Evolutionary conservation across 2,888 invertebrate species (phyloP).

Genomic region (Nemapogon koenigi): DNA sequence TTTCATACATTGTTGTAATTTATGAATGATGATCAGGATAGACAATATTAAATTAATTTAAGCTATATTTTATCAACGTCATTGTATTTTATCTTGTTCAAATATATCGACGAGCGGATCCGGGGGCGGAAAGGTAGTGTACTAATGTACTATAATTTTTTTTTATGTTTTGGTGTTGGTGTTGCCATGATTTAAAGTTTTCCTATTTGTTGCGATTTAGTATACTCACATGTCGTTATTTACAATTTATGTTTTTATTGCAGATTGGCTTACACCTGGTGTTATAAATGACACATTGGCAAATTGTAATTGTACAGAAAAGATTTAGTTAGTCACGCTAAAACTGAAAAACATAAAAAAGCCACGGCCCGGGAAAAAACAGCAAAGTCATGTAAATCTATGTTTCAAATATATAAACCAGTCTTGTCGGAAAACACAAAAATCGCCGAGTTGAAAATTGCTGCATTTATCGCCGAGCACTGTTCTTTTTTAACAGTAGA

Average conservation of each 20-base stretch:
- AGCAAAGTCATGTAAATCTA: conserved; percentile 13
- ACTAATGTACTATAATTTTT: too few species aligned
- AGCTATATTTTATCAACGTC: background rate
- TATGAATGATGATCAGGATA: background rate
- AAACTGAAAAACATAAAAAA: conserved; percentile 21
- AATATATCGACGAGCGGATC: background rate
- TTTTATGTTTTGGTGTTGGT: background rate
- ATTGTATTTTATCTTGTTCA: background rate
- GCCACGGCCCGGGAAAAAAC: conserved; percentile 13
- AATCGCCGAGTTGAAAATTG: conserved; percentile 18
- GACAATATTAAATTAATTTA: background rate
- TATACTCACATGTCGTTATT: conserved; percentile 2
- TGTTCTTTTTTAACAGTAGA: conserved; percentile 15
- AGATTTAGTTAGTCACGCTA: conserved; percentile 20
- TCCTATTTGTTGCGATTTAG: background rate
- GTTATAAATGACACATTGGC: conserved; percentile 11
- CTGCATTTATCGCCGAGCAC: conserved; percentile 18
- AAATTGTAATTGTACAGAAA: conserved; percentile 22
- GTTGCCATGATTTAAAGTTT: conserved; percentile 4
- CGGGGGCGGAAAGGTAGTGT: too few species aligned
- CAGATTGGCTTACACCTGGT: conserved; percentile 18
- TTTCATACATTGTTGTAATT: conserved; percentile 3
- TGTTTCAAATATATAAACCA: conserved; percentile 14
- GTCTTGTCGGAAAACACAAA: conserved; percentile 14
- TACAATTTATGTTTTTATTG: conserved; percentile 8